Percentiles rank a stretch among this genome's conserved stretches.
Evolutionary conservation across 2,888 invertebrate species (phyloP).

Genomic region (Rhabditoides inermis): DNA sequence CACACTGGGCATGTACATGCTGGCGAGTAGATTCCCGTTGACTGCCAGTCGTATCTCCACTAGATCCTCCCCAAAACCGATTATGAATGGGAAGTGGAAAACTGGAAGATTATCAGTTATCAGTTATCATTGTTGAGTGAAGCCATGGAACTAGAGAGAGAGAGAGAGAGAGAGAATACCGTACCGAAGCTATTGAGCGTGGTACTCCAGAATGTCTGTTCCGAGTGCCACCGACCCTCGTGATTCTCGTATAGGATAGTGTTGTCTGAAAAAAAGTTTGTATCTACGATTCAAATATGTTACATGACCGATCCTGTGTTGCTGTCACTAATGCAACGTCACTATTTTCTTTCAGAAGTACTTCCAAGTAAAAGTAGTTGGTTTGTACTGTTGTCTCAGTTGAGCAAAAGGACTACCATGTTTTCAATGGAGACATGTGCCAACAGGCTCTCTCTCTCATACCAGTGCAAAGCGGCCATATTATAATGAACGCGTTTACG

Average conservation of each 20-base stretch:
- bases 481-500: no score
- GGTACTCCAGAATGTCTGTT: conserved; percentile 25
- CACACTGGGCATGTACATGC: conserved; percentile 77
- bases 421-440: no score
- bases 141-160: no score
- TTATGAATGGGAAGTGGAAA: conserved; percentile 81
- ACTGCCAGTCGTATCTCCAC: conserved; percentile 81
- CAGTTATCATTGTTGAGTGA: background rate
- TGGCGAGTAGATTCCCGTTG: conserved; percentile 79
- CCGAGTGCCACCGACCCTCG: conserved; percentile 13
- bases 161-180: background rate
- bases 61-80: conserved; percentile 77
- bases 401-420: no score
- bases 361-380: no score
- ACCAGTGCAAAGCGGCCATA: no score
- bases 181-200: conserved; percentile 17
- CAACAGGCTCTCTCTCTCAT: no score
- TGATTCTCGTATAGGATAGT: conserved; percentile 15
- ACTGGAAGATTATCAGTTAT: conserved; percentile 61
- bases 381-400: no score
- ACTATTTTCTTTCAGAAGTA: no score
- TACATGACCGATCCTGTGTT: no score
- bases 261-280: conserved; percentile 12
- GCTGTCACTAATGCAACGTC: no score
- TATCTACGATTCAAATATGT: no score